Evolutionary conservation across 2,888 invertebrate genomes (phyloP).

Genomic region (Prosapia bicincta): DNA sequence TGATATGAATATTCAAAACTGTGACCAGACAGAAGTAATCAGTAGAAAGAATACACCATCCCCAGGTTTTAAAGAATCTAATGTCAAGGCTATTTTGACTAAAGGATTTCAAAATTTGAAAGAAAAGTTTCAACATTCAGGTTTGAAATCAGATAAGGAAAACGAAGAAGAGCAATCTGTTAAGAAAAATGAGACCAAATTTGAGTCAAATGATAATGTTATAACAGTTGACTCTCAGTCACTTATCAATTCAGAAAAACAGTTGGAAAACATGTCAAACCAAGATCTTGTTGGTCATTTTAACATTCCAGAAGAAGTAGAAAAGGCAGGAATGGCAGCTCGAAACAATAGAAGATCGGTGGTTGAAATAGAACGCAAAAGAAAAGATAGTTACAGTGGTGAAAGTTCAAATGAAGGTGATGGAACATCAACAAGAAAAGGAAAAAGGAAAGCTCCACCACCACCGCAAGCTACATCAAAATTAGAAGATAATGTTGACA

Average conservation of each 20-base stretch:
- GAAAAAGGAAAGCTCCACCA: conserved; percentile 70
- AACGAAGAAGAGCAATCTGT: conserved; percentile 39
- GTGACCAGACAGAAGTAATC: conserved; percentile 8
- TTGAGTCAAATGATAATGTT: neutral
- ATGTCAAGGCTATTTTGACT: conserved; percentile 40
- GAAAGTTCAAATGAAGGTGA: conserved; percentile 37
- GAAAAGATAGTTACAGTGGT: conserved; percentile 41
- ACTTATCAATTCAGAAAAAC: neutral
- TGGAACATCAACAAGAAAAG: conserved; percentile 50
- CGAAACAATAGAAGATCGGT: conserved; percentile 61
- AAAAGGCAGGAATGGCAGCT: conserved; percentile 68
- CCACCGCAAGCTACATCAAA: conserved; percentile 47
- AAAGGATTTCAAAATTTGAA: conserved; percentile 46
- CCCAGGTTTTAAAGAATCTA: conserved; percentile 36
- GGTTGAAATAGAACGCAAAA: conserved; percentile 32
- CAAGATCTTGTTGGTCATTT: neutral
- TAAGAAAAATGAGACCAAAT: conserved; percentile 9
- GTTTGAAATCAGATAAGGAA: conserved; percentile 22
- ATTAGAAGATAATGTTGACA: conserved; percentile 22
- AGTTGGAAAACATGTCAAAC: neutral
- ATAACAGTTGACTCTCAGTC: neutral
- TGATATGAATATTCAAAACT: conserved; percentile 29
- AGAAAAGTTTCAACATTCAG: conserved; percentile 46
- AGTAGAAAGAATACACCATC: conserved; percentile 30
- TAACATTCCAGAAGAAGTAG: conserved; percentile 59